phyloP scores from a whole-genome alignment of 2,888 invertebrate species.

The Gibbula magus region DNA sequence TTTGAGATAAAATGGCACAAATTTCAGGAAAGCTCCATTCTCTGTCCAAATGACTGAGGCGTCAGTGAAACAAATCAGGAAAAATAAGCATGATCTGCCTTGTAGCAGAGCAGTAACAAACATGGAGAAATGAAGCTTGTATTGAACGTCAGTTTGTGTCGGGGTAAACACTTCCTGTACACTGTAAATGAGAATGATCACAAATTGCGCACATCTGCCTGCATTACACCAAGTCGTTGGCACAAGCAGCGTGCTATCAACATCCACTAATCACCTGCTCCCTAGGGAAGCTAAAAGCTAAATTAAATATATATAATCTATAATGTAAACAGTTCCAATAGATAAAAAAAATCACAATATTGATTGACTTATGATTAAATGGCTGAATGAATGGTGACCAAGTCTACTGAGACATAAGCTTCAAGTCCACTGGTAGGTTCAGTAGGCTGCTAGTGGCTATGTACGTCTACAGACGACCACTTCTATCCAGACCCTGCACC shows the following conservation, averaged over 20 bases:
- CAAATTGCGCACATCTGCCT: background rate
- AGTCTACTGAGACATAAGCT: conserved; percentile 2
- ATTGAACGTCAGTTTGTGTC: too few species aligned
- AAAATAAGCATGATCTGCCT: too few species aligned
- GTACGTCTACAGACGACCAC: too few species aligned
- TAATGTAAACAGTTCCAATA: conserved; percentile 13
- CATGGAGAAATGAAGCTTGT: too few species aligned
- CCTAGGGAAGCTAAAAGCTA: conserved; percentile 7
- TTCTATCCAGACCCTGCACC: too few species aligned
- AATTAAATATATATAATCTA: conserved; percentile 17
- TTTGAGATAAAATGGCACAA: too few species aligned
- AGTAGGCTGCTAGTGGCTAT: background rate
- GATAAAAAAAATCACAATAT: conserved; percentile 23
- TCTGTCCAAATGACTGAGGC: too few species aligned
- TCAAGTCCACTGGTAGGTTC: background rate
- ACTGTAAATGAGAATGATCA: background rate
- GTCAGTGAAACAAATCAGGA: too few species aligned
- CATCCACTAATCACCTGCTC: background rate
- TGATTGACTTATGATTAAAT: conserved; percentile 13
- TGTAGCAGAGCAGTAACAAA: too few species aligned
- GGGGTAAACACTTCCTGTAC: background rate
- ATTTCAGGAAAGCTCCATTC: too few species aligned
- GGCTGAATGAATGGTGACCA: conserved; percentile 8
- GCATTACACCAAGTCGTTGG: background rate
- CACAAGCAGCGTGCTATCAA: background rate